Base-by-base conservation (phyloP, 1,140 invertebrate species). In the Maconellicoccus hirsutus region DNA sequence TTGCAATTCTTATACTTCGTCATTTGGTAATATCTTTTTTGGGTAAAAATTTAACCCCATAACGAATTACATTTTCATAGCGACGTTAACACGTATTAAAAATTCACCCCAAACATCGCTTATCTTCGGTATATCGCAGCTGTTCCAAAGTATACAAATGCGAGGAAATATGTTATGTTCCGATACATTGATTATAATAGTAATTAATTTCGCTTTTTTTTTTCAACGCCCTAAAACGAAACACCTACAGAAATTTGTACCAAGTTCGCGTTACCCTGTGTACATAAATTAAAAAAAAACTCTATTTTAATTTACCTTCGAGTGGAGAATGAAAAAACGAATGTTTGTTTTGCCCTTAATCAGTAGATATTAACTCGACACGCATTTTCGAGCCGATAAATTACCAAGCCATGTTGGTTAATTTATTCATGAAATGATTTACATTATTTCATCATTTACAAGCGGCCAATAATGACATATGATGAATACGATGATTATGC, bases 391-490 rank as follows among this genome's bases (percentile, higher is more conserved):
- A 14, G 42, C 12, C 42, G 42, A 52, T 52, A 52, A 52, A 52
- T 52, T 52, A 52, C 42, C 42, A 52, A 33, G 10, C 42, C 42
- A 52, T 52, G n/a, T 52, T 52, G 42, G 42, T 52, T 52, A 52
- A 52, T 52, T 52, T 52, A 52, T 52, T 52, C 42, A 52, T 52
- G 42, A 52, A 52, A 52, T 52, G 42, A 52, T 52, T 52, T 52
- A 52, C 42, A 52, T 52, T 52, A 52, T 52, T 52, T 52, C 42
- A 52, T 52, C 42, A 52, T 52, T 52, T 52, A 52, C 42, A 52
- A 52, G 29, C 29, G 12, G 42, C 6, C 42, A 52, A 52, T 52
- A 52, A 52, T 52, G 42, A 52, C 42, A 52, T 52, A 52, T 52
- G 42, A 52, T 52, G 42, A 52, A 52, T 52, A 52, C 42, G 42